Percentiles rank a stretch among this genome's conserved stretches.
Conservation (phyloP, 2,113 vertebrate genomes). For the Micromys minutus region DNA sequence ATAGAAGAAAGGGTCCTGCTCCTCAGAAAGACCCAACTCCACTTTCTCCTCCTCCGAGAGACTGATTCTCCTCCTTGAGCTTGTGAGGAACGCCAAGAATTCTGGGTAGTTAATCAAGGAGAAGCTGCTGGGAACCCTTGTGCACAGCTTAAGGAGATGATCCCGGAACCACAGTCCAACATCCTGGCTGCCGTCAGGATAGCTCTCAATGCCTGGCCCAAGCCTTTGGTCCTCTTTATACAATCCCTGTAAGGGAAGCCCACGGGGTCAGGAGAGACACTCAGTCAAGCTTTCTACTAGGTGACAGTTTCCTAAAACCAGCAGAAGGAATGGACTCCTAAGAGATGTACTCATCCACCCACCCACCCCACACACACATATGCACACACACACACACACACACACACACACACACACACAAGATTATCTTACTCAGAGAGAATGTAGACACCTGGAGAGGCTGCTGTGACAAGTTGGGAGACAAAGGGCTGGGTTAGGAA, state of each 20-base stretch:
- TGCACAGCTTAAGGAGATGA: conserved; percentile 87
- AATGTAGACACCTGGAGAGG: not conserved
- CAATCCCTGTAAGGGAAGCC: conserved; percentile 86
- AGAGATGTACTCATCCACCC: not conserved
- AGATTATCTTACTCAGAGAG: not conserved
- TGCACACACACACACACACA: too few species aligned
- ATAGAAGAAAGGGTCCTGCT: conserved; percentile 75
- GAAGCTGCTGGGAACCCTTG: conserved; percentile 78
- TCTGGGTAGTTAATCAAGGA: conserved; percentile 83
- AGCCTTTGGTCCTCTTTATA: conserved; percentile 88
- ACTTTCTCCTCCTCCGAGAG: not conserved
- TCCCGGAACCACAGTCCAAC: conserved; percentile 90
- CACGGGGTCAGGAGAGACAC: not conserved
- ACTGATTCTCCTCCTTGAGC: not conserved
- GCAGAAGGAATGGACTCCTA: not conserved
- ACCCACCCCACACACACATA: not conserved
- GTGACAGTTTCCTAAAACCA: not conserved
- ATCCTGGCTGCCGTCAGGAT: conserved; percentile 87
- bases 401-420: too few species aligned
- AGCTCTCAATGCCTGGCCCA: conserved; percentile 89
- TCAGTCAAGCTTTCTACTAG: fast-evolving
- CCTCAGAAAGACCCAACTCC: not conserved
- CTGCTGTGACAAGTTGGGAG: fast-evolving
- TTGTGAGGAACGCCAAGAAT: conserved; percentile 63
- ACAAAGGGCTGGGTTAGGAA: not conserved